Evolutionary conservation across 2,113 vertebrate species (phyloP).

Genomic region (Seriola quinqueradiata): DNA sequence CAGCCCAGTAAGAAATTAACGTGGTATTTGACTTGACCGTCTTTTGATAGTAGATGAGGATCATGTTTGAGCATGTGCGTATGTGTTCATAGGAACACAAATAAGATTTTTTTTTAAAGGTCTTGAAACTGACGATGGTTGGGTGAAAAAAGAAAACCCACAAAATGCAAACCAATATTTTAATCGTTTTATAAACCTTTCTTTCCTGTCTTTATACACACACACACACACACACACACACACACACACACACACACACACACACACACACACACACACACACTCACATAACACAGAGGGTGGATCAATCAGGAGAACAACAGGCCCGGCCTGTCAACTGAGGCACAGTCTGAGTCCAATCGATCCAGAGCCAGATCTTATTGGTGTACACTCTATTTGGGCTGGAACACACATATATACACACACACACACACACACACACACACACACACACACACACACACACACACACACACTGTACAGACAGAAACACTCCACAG

Average conservation of each 20-base stretch:
- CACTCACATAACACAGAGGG: slow-evolving; percentile 52
- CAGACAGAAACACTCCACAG: slow-evolving; percentile 29
- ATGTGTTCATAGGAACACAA: background rate
- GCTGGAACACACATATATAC: slow-evolving; percentile 41
- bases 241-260: slow-evolving; percentile 26
- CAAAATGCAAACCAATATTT: slow-evolving; percentile 17
- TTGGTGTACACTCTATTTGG: slow-evolving; percentile 72
- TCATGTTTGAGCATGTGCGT: background rate
- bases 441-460: slow-evolving; percentile 25
- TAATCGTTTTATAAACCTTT: slow-evolving; percentile 12
- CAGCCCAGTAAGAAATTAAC: background rate
- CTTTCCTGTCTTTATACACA: slow-evolving; percentile 19
- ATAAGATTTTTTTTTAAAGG: slow-evolving; percentile 7
- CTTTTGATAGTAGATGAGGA: background rate
- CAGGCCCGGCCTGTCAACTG: slow-evolving; percentile 62
- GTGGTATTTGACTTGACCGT: background rate
- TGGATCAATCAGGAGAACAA: slow-evolving; percentile 74
- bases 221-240: slow-evolving; percentile 52
- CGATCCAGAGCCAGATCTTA: slow-evolving; percentile 69
- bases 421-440: slow-evolving; percentile 33
- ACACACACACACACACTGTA: slow-evolving; percentile 38
- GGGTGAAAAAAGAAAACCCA: background rate
- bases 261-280: slow-evolving; percentile 24
- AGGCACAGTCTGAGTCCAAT: slow-evolving; percentile 71
- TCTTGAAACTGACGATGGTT: slow-evolving; percentile 2